Evolutionary conservation across 2,113 vertebrate genomes (phyloP).

Genomic region (Chloebia gouldiae): DNA sequence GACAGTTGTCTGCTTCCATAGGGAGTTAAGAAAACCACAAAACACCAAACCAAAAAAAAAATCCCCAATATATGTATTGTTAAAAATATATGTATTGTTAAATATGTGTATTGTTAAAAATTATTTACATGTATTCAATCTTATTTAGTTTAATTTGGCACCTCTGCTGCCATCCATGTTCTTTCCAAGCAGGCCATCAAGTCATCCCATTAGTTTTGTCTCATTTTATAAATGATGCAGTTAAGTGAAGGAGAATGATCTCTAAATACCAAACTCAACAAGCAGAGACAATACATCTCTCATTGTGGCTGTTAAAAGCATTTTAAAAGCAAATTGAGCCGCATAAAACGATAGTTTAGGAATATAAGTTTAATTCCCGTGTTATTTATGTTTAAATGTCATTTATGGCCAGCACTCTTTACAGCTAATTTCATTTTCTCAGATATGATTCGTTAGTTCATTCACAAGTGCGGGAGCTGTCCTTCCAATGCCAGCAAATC

Average conservation of each 20-base stretch:
- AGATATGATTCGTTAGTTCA: slow-evolving; percentile 87
- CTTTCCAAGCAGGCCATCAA: background rate
- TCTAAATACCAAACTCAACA: background rate
- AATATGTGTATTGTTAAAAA: background rate
- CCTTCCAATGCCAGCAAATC: slow-evolving; percentile 85
- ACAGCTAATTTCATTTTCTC: slow-evolving; percentile 42
- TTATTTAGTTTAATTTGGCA: background rate
- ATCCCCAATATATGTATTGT: background rate
- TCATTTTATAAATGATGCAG: background rate
- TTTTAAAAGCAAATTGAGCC: slow-evolving; percentile 23
- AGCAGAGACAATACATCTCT: background rate
- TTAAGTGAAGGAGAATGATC: background rate
- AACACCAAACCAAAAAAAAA: background rate
- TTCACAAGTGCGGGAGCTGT: slow-evolving; percentile 86
- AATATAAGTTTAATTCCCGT: background rate
- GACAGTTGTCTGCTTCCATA: background rate
- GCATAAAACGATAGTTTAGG: background rate
- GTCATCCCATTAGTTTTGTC: background rate
- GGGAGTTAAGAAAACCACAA: background rate
- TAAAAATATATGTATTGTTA: background rate
- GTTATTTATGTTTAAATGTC: slow-evolving; percentile 3
- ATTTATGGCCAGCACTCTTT: slow-evolving; percentile 42
- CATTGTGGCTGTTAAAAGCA: background rate
- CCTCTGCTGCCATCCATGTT: background rate
- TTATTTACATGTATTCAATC: background rate